These are phyloP conservation scores for Cantharis rufa DNA, from an alignment of 2,888 invertebrate genomes.

Conservation along the genomic window DNA sequence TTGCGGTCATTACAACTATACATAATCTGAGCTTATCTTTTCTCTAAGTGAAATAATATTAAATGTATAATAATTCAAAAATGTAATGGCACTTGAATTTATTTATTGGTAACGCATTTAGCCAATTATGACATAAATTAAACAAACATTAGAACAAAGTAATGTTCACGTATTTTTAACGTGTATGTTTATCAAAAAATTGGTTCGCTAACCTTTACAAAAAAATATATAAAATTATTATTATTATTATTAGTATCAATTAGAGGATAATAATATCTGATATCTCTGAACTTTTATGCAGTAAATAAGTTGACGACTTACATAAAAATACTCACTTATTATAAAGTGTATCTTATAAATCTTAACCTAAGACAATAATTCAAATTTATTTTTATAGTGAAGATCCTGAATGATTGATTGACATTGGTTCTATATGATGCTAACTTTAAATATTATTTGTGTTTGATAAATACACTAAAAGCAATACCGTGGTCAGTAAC, in stretches of 20 bases:
- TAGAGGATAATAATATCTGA: constrained; percentile 15
- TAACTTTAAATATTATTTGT: constrained; percentile 7
- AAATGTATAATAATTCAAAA: neutral
- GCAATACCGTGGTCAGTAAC: constrained; percentile 39
- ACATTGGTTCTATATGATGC: constrained; percentile 15
- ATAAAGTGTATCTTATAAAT: neutral
- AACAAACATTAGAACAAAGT: constrained; percentile 5
- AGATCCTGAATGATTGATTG: constrained; percentile 6
- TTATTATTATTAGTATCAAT: neutral
- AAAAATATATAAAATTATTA: neutral
- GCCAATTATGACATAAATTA: neutral
- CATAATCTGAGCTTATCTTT: constrained; percentile 16
- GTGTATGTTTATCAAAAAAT: constrained; percentile 10
- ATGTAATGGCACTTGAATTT: neutral
- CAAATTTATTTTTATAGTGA: constrained; percentile 5
- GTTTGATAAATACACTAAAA: constrained; percentile 19
- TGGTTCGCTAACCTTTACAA: constrained; percentile 17
- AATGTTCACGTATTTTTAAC: constrained; percentile 14
- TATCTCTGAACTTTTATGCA: constrained; percentile 30
- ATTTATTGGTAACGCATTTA: neutral
- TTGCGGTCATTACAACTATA: constrained; percentile 19
- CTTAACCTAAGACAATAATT: constrained; percentile 25
- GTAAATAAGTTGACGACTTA: constrained; percentile 28
- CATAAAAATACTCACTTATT: no score
- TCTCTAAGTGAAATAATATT: constrained; percentile 8